phyloP scores from a whole-genome alignment of 2,113 vertebrate genomes.

The Sitta europaea region DNA sequence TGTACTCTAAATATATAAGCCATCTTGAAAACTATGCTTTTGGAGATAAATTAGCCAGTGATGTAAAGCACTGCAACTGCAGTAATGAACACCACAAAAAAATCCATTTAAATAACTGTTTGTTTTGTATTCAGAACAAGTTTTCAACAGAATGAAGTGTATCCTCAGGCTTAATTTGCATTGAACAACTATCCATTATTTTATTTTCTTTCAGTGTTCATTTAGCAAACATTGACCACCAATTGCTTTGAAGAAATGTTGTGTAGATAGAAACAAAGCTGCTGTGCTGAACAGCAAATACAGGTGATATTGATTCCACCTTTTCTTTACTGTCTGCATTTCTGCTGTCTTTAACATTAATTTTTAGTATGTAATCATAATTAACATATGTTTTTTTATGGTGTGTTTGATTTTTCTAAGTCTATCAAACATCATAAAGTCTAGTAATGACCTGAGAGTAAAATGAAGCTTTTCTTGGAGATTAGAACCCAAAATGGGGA shows the following conservation, averaged over 20 bases:
- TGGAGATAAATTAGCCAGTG: not conserved
- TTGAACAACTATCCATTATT: not conserved
- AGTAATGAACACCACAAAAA: not conserved
- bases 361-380: not conserved
- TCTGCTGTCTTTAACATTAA: not conserved
- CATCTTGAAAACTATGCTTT: not conserved
- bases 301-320: not conserved
- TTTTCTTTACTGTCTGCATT: not conserved
- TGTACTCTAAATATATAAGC: not conserved
- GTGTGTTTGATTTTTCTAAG: not conserved
- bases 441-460: not conserved
- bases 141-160: not conserved
- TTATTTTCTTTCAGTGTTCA: not conserved
- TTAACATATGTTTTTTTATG: not conserved
- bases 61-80: not conserved
- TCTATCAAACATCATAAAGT: not conserved
- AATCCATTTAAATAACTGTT: not conserved
- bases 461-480: not conserved
- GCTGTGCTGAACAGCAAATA: not conserved
- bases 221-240: not conserved
- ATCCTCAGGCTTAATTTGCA: not conserved
- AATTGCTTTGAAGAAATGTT: not conserved
- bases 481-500: not conserved
- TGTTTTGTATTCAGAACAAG: not conserved
- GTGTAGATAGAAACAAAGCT: not conserved